These are phyloP conservation scores for Drusus annulatus DNA, from an alignment of 1,140 invertebrate genomes.

Conservation along the genomic window DNA sequence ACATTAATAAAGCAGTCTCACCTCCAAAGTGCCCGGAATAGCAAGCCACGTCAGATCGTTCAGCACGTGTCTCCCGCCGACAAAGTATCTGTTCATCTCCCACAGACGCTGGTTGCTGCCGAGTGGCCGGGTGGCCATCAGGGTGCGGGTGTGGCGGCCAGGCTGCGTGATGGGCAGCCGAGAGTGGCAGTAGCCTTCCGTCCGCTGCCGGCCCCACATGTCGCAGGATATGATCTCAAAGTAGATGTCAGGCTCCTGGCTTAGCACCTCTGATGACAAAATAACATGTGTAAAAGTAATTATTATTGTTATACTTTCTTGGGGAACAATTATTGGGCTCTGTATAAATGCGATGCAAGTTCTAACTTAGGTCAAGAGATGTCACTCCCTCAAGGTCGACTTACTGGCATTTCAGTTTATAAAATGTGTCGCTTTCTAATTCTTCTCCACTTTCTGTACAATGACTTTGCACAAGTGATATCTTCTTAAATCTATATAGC, in stretches of 20 bases:
- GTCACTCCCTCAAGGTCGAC: too few relatives aligned
- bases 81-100: slow-evolving; percentile 65
- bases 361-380: too few relatives aligned
- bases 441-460: too few relatives aligned
- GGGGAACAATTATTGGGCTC: too few relatives aligned
- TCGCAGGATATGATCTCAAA: slow-evolving; percentile 68
- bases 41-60: slow-evolving; percentile 62
- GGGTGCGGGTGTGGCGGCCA: slow-evolving; percentile 57
- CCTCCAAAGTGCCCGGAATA: slow-evolving; percentile 25
- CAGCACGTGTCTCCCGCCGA: slow-evolving; percentile 67
- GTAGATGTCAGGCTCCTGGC: slow-evolving; percentile 60
- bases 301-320: too few relatives aligned
- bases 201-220: slow-evolving; percentile 65
- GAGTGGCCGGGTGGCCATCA: slow-evolving; percentile 63
- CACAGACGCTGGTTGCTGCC: slow-evolving; percentile 62
- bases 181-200: slow-evolving; percentile 66
- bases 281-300: too few relatives aligned
- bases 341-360: too few relatives aligned
- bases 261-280: not conserved
- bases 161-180: slow-evolving; percentile 60
- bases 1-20: not conserved
- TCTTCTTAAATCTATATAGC: too few relatives aligned
- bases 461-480: too few relatives aligned
- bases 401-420: too few relatives aligned
- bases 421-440: too few relatives aligned